Evolutionary conservation across 2,888 invertebrate genomes (phyloP).

Genomic region (Amblyjoppa proteus): DNA sequence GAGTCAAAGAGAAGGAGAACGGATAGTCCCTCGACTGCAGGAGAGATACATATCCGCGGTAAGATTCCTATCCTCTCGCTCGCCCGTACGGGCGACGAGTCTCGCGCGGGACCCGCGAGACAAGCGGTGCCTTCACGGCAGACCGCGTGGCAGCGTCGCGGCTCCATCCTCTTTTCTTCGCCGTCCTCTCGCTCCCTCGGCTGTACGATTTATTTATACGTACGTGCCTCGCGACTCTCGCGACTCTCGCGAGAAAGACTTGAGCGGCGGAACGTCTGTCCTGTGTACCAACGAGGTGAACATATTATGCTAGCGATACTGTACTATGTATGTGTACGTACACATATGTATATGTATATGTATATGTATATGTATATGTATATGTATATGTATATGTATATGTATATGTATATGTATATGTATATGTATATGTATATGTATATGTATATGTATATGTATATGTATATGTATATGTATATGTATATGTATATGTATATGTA

Average conservation of each 20-base stretch:
- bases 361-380: too few relatives aligned
- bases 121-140: constrained; percentile 77
- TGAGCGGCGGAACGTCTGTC: constrained; percentile 37
- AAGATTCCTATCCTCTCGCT: constrained; percentile 33
- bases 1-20: constrained; percentile 19
- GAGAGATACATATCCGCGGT: constrained; percentile 15
- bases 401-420: too few relatives aligned
- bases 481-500: not conserved
- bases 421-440: too few relatives aligned
- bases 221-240: constrained; percentile 61
- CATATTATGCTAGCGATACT: constrained; percentile 31
- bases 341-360: too few relatives aligned
- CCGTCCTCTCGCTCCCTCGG: constrained; percentile 20
- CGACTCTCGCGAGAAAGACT: constrained; percentile 36
- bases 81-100: constrained; percentile 35
- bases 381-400: too few relatives aligned
- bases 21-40: constrained; percentile 35
- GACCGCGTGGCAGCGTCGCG: constrained; percentile 83
- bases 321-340: not conserved
- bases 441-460: not conserved
- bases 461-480: not conserved
- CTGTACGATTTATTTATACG: constrained; percentile 81
- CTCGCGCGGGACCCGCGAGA: constrained; percentile 58
- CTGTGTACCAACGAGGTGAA: constrained; percentile 37
- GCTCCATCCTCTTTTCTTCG: constrained; percentile 34